These are phyloP conservation scores for Hirtodrosophila confusa DNA, from an alignment of 2,888 invertebrate genomes.

Conservation along the genomic window DNA sequence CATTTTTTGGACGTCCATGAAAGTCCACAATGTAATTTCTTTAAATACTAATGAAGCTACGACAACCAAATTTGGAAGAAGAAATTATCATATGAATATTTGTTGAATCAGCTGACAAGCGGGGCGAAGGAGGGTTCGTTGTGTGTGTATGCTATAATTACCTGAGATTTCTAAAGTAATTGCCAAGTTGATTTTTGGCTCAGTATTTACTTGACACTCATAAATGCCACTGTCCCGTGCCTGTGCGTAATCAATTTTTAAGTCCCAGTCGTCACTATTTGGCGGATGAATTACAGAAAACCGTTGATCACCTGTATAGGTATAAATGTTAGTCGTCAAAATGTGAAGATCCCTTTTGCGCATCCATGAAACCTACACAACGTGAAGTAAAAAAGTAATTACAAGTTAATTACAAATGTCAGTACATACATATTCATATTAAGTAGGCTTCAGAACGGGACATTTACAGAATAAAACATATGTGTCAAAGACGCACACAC, in stretches of 20 bases:
- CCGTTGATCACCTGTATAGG: slow-evolving; percentile 94
- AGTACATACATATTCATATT: not conserved
- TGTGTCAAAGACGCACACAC: too few relatives aligned
- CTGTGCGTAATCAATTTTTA: slow-evolving; percentile 93
- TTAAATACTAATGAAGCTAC: too few relatives aligned
- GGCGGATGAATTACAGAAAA: slow-evolving; percentile 94
- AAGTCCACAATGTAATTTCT: too few relatives aligned
- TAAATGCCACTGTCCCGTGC: slow-evolving; percentile 93
- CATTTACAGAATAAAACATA: too few relatives aligned
- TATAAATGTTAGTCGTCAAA: slow-evolving; percentile 92
- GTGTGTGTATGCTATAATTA: slow-evolving; percentile 82
- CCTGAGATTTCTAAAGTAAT: slow-evolving; percentile 91
- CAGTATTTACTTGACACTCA: slow-evolving; percentile 95
- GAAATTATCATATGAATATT: too few relatives aligned
- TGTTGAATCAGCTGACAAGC: too few relatives aligned
- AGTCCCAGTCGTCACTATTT: slow-evolving; percentile 93
- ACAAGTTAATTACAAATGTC: not conserved
- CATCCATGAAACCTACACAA: slow-evolving; percentile 84
- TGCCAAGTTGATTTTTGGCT: slow-evolving; percentile 94
- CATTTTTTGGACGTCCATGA: too few relatives aligned
- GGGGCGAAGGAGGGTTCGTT: too few relatives aligned
- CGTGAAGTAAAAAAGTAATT: not conserved
- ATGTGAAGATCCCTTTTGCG: slow-evolving; percentile 88
- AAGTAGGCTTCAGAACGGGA: too few relatives aligned
- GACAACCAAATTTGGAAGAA: too few relatives aligned